Evolutionary conservation across 1,140 invertebrate genomes (phyloP), one percentile per base, ranked within the genome.

Genomic region (Bradysia coprophila): DNA sequence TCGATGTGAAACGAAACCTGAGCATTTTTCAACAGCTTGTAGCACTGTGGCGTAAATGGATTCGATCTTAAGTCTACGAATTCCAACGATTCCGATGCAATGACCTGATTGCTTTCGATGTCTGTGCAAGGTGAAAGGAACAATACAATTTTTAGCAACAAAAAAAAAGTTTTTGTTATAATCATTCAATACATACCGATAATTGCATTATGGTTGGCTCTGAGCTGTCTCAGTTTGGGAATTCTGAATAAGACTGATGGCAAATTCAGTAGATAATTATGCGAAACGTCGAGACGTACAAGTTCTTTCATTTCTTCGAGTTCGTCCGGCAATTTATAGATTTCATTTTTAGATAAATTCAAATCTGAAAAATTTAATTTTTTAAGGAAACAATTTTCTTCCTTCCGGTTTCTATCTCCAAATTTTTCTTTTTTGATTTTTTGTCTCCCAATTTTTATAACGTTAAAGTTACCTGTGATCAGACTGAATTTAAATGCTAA

Each of bases 401-500:
- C n/a, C n/a, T n/a, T n/a, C n/a, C n/a, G n/a, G n/a, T n/a, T n/a
- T n/a, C n/a, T n/a, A n/a, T n/a, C n/a, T n/a, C n/a, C n/a, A n/a
- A n/a, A n/a, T n/a, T n/a, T n/a, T n/a, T n/a, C n/a, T n/a, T n/a
- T n/a, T n/a, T n/a, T n/a, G n/a, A n/a, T n/a, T n/a, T n/a, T n/a
- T n/a, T n/a, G n/a, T n/a, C n/a, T n/a, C n/a, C n/a, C n/a, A n/a
- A n/a, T n/a, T n/a, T n/a, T n/a, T n/a, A n/a, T n/a, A n/a, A n/a
- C n/a, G n/a, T n/a, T n/a, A n/a, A n/a, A n/a, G n/a, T n/a, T 56
- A 88, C 86, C 83, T 66, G 79, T 89, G 44, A 95, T 81, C 43
- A 79, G 64, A 43, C 76, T 81, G 64, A 95, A 94, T 54, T 91
- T 91, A 31, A 81, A 68, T 5, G 83, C 76, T 55, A 94, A 86